phyloP scores from a whole-genome alignment of 53 echinoderm and acorn worm genomes.

The Echinarachnius parma region DNA sequence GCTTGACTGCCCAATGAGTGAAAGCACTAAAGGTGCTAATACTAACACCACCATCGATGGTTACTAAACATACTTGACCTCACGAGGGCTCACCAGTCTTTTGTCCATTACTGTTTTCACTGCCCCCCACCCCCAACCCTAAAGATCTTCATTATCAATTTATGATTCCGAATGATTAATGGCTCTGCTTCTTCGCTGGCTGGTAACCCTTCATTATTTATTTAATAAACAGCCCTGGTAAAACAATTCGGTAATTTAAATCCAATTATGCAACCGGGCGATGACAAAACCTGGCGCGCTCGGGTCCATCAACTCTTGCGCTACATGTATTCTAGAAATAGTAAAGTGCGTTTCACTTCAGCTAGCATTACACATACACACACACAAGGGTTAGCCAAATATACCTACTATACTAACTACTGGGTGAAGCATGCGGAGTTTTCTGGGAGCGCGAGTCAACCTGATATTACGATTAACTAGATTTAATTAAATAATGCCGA shows the following conservation, averaged over 20 bases:
- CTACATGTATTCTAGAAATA: too few relatives aligned
- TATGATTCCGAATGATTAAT: constrained; percentile 43
- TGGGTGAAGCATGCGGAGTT: neutral
- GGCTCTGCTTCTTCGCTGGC: constrained; percentile 8
- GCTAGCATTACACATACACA: neutral
- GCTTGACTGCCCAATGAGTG: too few relatives aligned
- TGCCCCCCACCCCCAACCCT: neutral
- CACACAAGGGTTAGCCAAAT: too few relatives aligned
- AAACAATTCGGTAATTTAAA: constrained; percentile 49
- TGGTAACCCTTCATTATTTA: constrained; percentile 50
- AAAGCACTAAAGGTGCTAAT: too few relatives aligned
- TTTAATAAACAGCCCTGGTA: constrained; percentile 50
- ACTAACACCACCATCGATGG: too few relatives aligned
- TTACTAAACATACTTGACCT: neutral
- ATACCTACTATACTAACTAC: too few relatives aligned
- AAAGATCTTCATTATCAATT: constrained; percentile 27
- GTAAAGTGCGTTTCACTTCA: constrained; percentile 31
- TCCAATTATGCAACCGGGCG: constrained; percentile 41
- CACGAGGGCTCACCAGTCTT: too few relatives aligned
- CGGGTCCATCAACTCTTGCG: constrained; percentile 19
- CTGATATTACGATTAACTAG: constrained; percentile 48
- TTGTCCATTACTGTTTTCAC: too few relatives aligned
- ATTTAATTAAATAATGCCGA: constrained; percentile 53
- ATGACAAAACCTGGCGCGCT: constrained; percentile 27
- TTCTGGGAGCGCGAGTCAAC: neutral